phyloP scores from a whole-genome alignment of 2,888 invertebrate species.

The Imbricaverruca yamaguchii region DNA sequence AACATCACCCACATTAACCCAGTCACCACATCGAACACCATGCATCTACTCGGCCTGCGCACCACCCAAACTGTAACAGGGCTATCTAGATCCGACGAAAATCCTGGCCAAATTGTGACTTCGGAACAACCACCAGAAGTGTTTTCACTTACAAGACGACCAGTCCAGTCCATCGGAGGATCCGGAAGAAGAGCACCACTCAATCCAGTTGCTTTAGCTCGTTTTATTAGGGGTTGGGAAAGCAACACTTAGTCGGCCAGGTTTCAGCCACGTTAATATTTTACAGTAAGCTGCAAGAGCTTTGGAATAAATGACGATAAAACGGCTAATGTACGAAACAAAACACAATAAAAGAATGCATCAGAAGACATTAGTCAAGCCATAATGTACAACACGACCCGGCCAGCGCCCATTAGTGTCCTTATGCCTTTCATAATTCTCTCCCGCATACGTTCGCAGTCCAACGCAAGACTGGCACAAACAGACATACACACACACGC shows the following conservation, averaged over 20 bases:
- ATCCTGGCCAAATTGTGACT: too few relatives aligned
- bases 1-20: too few relatives aligned
- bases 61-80: too few relatives aligned
- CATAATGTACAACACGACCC: background rate
- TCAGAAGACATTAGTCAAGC: slow-evolving; percentile 16
- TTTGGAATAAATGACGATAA: slow-evolving; percentile 18
- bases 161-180: too few relatives aligned
- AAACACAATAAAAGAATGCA: slow-evolving; percentile 20
- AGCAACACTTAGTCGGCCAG: slow-evolving; percentile 10
- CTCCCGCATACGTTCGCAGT: background rate
- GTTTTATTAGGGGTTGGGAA: slow-evolving; percentile 17
- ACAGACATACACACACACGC: slow-evolving; percentile 23
- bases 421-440: slow-evolving; percentile 12
- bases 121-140: too few relatives aligned
- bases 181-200: too few relatives aligned
- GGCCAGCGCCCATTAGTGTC: background rate
- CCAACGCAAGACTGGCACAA: slow-evolving; percentile 10
- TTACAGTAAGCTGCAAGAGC: background rate
- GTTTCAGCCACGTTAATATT: background rate
- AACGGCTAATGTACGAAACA: slow-evolving; percentile 21
- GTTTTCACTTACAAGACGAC: too few relatives aligned
- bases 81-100: too few relatives aligned
- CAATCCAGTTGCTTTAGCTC: background rate
- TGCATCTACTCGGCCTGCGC: too few relatives aligned
- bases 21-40: too few relatives aligned